Evolutionary conservation across 2,888 invertebrate species (phyloP).

Genomic region (Lochmaea capreae): DNA sequence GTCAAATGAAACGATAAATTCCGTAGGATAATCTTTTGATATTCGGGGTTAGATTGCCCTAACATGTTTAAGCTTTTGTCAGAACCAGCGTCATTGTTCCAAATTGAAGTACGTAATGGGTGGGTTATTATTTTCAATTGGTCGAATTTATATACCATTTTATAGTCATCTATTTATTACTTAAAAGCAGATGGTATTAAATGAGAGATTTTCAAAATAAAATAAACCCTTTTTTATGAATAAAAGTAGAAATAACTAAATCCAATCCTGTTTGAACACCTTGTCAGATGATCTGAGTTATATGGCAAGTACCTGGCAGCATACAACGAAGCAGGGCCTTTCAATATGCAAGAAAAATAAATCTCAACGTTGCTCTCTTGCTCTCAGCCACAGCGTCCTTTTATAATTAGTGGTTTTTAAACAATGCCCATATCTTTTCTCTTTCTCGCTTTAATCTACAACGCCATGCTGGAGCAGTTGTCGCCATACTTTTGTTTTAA

Average conservation of each 20-base stretch:
- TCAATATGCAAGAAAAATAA: slow-evolving; percentile 67
- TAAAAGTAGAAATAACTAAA: slow-evolving; percentile 29
- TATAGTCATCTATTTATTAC: neutral
- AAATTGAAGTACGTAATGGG: slow-evolving; percentile 15
- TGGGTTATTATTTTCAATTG: slow-evolving; percentile 19
- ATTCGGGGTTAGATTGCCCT: slow-evolving; percentile 39
- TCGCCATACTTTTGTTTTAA: slow-evolving; percentile 58
- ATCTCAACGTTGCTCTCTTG: slow-evolving; percentile 58
- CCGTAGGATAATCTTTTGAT: slow-evolving; percentile 42
- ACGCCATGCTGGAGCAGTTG: slow-evolving; percentile 53
- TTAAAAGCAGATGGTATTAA: neutral
- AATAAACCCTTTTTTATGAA: neutral
- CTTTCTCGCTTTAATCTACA: slow-evolving; percentile 51
- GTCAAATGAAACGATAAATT: slow-evolving; percentile 42
- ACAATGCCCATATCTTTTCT: slow-evolving; percentile 62
- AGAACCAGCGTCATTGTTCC: slow-evolving; percentile 20
- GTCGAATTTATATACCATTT: neutral
- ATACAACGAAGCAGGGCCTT: slow-evolving; percentile 61
- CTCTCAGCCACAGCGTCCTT: slow-evolving; percentile 58
- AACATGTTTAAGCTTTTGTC: slow-evolving; percentile 47
- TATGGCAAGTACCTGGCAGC: slow-evolving; percentile 63
- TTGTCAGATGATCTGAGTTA: slow-evolving; percentile 66
- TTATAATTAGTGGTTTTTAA: slow-evolving; percentile 67
- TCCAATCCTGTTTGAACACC: slow-evolving; percentile 55
- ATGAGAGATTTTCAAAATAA: neutral